A percentile compares a stretch with the other conserved stretches of the same genome.
phyloP scores from a whole-genome alignment of 2,797 vertebrate genomes.

The Pyrocephalus nanus region DNA sequence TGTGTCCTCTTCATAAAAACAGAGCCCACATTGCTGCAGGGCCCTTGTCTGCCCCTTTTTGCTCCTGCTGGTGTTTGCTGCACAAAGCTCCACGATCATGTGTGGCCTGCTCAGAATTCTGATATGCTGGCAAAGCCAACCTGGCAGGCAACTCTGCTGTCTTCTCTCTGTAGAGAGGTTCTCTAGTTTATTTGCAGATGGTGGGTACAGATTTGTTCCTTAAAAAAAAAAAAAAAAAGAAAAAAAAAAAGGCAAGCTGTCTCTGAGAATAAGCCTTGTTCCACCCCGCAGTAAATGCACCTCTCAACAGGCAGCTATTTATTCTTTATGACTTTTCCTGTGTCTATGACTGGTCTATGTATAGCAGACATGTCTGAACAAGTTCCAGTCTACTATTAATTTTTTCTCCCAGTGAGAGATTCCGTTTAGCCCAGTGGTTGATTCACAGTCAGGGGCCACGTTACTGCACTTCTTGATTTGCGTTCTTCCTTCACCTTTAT shows the following conservation, averaged over 20 bases:
- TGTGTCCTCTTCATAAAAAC: background rate
- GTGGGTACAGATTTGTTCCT: background rate
- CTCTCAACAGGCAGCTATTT: slow-evolving; percentile 12
- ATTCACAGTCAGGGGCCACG: background rate
- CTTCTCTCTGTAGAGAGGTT: background rate
- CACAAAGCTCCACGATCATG: background rate
- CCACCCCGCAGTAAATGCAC: background rate
- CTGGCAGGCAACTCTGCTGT: background rate
- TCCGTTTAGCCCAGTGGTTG: background rate
- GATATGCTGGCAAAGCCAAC: background rate
- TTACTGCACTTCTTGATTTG: background rate
- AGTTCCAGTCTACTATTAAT: background rate
- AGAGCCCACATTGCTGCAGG: background rate
- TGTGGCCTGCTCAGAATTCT: background rate
- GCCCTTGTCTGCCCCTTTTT: background rate
- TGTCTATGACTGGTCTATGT: slow-evolving; percentile 10
- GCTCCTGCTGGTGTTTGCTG: background rate
- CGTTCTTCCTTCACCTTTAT: background rate
- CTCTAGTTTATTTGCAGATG: slow-evolving; percentile 32
- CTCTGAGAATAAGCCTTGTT: slow-evolving; percentile 16
- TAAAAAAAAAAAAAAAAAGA: background rate
- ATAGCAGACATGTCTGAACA: slow-evolving; percentile 20
- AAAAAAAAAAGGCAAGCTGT: background rate
- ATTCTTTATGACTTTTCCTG: slow-evolving; percentile 53
- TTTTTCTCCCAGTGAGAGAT: background rate